Evolutionary conservation across 2,797 vertebrate genomes (phyloP).

Genomic region (Petrocephalus sullivani): DNA sequence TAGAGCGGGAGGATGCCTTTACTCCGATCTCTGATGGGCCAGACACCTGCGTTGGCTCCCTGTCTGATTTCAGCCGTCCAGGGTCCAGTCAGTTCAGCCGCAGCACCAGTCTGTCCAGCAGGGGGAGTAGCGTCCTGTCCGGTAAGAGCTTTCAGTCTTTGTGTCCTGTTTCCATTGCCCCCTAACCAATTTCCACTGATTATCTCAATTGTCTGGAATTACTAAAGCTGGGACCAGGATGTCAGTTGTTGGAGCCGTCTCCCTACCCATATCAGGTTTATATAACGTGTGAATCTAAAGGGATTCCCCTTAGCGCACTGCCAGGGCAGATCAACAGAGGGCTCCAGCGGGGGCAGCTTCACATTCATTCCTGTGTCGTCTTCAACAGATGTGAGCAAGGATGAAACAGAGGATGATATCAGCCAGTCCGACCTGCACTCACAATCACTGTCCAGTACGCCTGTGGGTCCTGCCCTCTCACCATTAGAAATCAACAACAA

Average conservation of each 20-base stretch:
- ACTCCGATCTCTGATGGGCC: background rate
- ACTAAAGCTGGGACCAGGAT: background rate
- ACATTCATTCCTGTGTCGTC: background rate
- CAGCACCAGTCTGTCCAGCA: slow-evolving; percentile 40
- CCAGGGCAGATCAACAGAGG: background rate
- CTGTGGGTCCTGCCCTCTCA: slow-evolving; percentile 37
- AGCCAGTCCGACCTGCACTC: slow-evolving; percentile 32
- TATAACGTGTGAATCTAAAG: background rate
- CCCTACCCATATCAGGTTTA: slow-evolving; percentile 2
- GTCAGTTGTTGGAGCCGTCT: background rate
- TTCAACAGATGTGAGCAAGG: slow-evolving; percentile 33
- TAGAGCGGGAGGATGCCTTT: slow-evolving; percentile 14
- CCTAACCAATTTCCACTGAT: background rate
- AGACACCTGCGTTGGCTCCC: slow-evolving; percentile 27
- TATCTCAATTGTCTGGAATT: background rate
- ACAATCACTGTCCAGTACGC: slow-evolving; percentile 19
- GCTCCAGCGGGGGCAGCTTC: background rate
- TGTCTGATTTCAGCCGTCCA: slow-evolving; percentile 40
- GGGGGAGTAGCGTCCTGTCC: slow-evolving; percentile 39
- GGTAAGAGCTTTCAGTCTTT: slow-evolving; percentile 25
- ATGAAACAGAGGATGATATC: slow-evolving; percentile 20
- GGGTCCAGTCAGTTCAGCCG: slow-evolving; percentile 46
- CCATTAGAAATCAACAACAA: slow-evolving; percentile 40
- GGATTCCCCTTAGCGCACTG: background rate
- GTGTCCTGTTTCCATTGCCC: background rate